phyloP scores from a whole-genome alignment of 2,888 invertebrate species.

The Acanthoscelides obtectus region DNA sequence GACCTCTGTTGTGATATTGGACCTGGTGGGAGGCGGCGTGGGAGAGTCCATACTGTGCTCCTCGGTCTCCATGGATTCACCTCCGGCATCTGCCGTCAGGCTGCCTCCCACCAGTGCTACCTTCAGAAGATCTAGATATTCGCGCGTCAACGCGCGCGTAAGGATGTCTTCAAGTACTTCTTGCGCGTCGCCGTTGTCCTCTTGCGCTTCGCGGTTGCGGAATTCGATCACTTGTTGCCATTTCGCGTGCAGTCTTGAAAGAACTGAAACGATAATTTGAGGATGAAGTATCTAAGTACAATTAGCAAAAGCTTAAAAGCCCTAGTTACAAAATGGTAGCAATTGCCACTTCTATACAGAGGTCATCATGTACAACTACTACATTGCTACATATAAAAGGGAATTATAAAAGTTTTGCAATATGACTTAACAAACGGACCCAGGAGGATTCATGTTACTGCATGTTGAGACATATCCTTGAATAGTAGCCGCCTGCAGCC shows the following conservation, averaged over 20 bases:
- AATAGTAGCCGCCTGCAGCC: too few species aligned
- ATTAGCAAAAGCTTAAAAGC: background rate
- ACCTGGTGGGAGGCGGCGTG: slow-evolving; percentile 49
- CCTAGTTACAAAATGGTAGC: too few species aligned
- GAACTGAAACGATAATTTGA: slow-evolving; percentile 49
- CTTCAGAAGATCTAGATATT: slow-evolving; percentile 78
- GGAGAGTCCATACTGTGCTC: slow-evolving; percentile 68
- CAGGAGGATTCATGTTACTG: too few species aligned
- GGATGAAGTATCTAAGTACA: background rate
- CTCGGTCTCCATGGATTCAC: slow-evolving; percentile 61
- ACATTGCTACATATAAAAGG: too few species aligned
- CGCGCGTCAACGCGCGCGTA: slow-evolving; percentile 78
- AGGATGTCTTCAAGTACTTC: slow-evolving; percentile 84
- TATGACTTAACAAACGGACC: too few species aligned
- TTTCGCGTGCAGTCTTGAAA: slow-evolving; percentile 64
- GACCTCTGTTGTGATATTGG: slow-evolving; percentile 59
- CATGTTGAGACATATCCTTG: too few species aligned
- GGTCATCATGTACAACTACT: too few species aligned
- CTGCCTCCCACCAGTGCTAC: slow-evolving; percentile 70
- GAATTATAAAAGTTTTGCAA: too few species aligned
- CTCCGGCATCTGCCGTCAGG: slow-evolving; percentile 50
- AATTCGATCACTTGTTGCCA: slow-evolving; percentile 77
- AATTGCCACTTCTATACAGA: too few species aligned
- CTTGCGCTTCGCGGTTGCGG: slow-evolving; percentile 71
- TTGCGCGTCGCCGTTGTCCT: slow-evolving; percentile 74